Evolutionary conservation across 2,888 invertebrate species (phyloP).

Genomic region (Odontothrips loti): DNA sequence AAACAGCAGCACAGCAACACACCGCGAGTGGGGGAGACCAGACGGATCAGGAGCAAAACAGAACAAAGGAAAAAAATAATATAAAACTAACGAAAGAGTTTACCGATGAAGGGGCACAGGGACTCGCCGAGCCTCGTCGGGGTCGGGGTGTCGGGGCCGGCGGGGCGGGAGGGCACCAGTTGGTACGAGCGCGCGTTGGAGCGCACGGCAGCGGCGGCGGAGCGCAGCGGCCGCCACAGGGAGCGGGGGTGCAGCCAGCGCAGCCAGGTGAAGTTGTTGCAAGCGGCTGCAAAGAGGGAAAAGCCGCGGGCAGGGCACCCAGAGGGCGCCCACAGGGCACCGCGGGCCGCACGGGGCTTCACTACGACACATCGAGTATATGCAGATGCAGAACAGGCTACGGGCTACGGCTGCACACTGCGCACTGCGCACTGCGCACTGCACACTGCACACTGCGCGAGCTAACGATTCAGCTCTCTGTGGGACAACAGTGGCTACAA

Average conservation of each 20-base stretch:
- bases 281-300: neutral
- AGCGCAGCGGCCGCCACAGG: neutral
- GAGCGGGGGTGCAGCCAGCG: neutral
- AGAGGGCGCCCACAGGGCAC: neutral
- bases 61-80: too few relatives aligned
- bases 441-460: too few relatives aligned
- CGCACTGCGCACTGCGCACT: too few relatives aligned
- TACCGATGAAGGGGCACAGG: constrained; percentile 19
- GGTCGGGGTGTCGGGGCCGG: constrained; percentile 10
- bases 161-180: neutral
- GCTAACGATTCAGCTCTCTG: too few relatives aligned
- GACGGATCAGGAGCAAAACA: too few relatives aligned
- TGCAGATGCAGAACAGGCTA: neutral
- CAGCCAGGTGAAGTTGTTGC: neutral
- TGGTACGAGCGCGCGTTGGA: neutral
- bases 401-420: too few relatives aligned
- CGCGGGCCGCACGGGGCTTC: neutral
- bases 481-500: too few relatives aligned
- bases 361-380: too few relatives aligned
- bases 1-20: neutral
- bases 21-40: too few relatives aligned
- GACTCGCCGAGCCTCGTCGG: neutral
- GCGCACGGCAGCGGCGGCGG: neutral
- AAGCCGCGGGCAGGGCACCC: neutral
- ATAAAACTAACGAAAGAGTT: neutral